A percentile compares a stretch with the other conserved stretches of the same genome.
phyloP scores from a whole-genome alignment of 2,113 vertebrate species.

The Mustelus asterias region DNA sequence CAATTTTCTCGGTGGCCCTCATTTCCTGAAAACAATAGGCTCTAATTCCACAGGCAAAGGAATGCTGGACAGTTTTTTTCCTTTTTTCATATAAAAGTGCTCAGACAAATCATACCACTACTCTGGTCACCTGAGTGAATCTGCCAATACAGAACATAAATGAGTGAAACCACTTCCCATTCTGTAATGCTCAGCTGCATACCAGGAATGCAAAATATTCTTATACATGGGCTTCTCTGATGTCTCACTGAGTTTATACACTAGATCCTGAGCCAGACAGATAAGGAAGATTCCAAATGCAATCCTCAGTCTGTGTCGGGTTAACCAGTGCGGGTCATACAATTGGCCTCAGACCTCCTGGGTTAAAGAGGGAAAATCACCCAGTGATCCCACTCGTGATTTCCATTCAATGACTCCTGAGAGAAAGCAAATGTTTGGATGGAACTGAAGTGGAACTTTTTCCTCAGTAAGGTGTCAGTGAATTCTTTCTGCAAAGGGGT shows the following conservation, averaged over 20 bases:
- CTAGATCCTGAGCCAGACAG: neutral
- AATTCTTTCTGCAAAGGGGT: neutral
- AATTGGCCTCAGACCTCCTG: neutral
- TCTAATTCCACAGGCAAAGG: neutral
- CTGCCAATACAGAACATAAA: neutral
- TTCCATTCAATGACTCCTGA: neutral
- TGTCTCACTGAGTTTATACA: neutral
- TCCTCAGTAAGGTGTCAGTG: neutral
- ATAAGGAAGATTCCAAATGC: neutral
- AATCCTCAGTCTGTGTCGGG: neutral
- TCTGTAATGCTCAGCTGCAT: neutral
- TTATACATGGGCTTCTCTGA: neutral
- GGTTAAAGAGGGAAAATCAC: neutral
- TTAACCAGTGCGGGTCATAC: neutral
- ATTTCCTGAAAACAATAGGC: neutral
- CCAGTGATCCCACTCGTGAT: neutral
- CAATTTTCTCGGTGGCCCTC: conserved; percentile 10
- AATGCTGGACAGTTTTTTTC: neutral
- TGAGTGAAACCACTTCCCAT: neutral
- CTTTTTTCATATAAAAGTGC: neutral
- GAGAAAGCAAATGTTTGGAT: neutral
- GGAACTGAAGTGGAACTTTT: neutral
- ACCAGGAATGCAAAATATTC: neutral
- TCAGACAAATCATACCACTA: neutral
- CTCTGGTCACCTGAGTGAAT: neutral